Evolutionary conservation across 2,797 vertebrate genomes (phyloP).

Genomic region (Clarias platycephalus): DNA sequence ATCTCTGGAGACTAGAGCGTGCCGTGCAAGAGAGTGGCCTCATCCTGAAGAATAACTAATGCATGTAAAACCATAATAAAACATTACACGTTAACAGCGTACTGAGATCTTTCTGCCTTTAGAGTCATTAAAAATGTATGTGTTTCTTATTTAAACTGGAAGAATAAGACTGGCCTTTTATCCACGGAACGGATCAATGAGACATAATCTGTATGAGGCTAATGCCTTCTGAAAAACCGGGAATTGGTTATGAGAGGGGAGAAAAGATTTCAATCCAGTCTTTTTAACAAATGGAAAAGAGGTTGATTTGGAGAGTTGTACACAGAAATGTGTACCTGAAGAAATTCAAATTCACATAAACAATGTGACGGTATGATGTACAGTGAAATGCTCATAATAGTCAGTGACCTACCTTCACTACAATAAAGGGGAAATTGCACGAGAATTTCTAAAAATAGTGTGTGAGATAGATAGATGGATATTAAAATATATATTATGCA

Average conservation of each 20-base stretch:
- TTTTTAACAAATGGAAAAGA: background rate
- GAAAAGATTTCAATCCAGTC: background rate
- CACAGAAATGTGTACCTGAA: background rate
- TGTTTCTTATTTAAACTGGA: slow-evolving; percentile 10
- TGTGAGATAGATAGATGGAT: too few species aligned
- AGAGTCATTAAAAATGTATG: background rate
- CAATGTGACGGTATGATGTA: too few species aligned
- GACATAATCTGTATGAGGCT: background rate
- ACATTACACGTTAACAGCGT: background rate
- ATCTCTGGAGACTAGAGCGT: background rate
- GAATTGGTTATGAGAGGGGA: background rate
- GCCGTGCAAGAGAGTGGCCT: background rate
- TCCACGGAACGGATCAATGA: background rate
- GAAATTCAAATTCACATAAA: background rate
- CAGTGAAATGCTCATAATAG: too few species aligned
- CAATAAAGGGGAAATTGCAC: too few species aligned
- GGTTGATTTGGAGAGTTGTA: too few species aligned
- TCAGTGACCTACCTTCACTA: too few species aligned
- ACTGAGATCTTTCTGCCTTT: background rate
- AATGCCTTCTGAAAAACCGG: background rate
- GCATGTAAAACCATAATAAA: background rate
- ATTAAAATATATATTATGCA: too few species aligned
- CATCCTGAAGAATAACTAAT: background rate
- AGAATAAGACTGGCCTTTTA: background rate
- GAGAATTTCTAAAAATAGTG: too few species aligned